phyloP scores from a whole-genome alignment of 2,888 invertebrate genomes.

The Ptychoptera albimana region DNA sequence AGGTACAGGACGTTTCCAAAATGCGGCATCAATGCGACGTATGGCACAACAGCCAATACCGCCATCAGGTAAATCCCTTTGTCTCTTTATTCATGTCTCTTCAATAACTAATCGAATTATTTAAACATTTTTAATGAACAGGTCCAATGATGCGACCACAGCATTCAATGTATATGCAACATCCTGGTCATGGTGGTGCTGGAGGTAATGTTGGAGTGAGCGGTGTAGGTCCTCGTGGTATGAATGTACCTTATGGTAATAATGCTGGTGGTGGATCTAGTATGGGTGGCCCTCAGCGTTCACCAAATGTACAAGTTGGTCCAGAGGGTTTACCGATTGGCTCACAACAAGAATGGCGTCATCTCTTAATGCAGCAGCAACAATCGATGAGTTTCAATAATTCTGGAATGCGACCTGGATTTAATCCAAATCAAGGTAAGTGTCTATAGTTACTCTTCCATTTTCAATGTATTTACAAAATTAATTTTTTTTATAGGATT shows the following conservation, averaged over 20 bases:
- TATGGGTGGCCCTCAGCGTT: slow-evolving; percentile 36
- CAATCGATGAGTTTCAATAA: slow-evolving; percentile 25
- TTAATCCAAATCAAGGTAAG: slow-evolving; percentile 18
- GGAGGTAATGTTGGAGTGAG: slow-evolving; percentile 19
- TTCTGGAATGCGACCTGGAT: slow-evolving; percentile 24
- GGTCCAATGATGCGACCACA: slow-evolving; percentile 55
- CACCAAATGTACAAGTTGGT: slow-evolving; percentile 40
- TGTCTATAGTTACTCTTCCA: background rate
- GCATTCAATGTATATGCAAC: slow-evolving; percentile 38
- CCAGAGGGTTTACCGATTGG: slow-evolving; percentile 37
- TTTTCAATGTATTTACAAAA: background rate
- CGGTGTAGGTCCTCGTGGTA: slow-evolving; percentile 20
- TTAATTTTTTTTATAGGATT: slow-evolving; percentile 5
- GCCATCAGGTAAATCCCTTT: slow-evolving; percentile 47
- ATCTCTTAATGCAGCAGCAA: slow-evolving; percentile 34
- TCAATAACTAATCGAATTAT: background rate
- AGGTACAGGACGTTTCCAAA: slow-evolving; percentile 33
- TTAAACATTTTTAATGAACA: slow-evolving; percentile 14
- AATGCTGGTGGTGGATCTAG: slow-evolving; percentile 22
- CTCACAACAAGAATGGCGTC: slow-evolving; percentile 29
- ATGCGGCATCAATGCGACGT: slow-evolving; percentile 40
- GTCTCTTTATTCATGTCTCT: too few species aligned
- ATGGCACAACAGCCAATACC: slow-evolving; percentile 51
- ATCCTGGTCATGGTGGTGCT: slow-evolving; percentile 22
- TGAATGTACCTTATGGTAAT: slow-evolving; percentile 16